Evolutionary conservation across 2,888 invertebrate species (phyloP).

Genomic region (Chrysolina oricalcia): DNA sequence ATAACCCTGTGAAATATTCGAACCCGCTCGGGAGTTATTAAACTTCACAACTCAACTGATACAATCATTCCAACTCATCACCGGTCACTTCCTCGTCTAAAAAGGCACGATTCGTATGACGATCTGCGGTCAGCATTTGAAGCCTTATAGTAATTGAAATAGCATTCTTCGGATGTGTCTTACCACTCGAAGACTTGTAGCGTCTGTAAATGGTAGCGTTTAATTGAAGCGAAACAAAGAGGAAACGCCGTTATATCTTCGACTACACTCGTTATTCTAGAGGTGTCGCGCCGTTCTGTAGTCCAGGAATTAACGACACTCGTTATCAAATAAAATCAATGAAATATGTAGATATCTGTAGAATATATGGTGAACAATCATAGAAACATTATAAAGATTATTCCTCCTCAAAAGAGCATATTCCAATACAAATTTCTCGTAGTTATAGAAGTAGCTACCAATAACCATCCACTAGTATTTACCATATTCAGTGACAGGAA

Average conservation of each 20-base stretch:
- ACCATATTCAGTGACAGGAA: too few species aligned
- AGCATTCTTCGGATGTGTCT: slow-evolving; percentile 22
- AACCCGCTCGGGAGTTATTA: background rate
- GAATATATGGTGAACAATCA: too few species aligned
- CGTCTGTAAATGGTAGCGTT: slow-evolving; percentile 15
- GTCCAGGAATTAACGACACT: background rate
- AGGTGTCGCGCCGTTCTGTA: slow-evolving; percentile 1
- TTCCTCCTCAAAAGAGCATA: too few species aligned
- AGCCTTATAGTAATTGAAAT: slow-evolving; percentile 18
- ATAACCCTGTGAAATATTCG: background rate
- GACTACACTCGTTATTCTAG: slow-evolving; percentile 3
- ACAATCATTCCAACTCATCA: background rate
- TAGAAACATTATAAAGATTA: too few species aligned
- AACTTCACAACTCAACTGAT: slow-evolving; percentile 2
- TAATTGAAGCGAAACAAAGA: slow-evolving; percentile 20
- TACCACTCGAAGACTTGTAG: slow-evolving; percentile 1
- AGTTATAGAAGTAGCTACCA: too few species aligned
- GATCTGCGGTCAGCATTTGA: slow-evolving; percentile 6
- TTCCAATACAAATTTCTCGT: too few species aligned
- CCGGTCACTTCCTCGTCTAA: background rate
- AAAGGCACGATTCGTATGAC: slow-evolving; percentile 5
- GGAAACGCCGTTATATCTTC: slow-evolving; percentile 5
- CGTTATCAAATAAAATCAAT: background rate
- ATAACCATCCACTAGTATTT: too few species aligned
- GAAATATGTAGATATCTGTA: background rate